Conservation (phyloP, 2,888 invertebrate species). For the Xylota sylvarum region DNA sequence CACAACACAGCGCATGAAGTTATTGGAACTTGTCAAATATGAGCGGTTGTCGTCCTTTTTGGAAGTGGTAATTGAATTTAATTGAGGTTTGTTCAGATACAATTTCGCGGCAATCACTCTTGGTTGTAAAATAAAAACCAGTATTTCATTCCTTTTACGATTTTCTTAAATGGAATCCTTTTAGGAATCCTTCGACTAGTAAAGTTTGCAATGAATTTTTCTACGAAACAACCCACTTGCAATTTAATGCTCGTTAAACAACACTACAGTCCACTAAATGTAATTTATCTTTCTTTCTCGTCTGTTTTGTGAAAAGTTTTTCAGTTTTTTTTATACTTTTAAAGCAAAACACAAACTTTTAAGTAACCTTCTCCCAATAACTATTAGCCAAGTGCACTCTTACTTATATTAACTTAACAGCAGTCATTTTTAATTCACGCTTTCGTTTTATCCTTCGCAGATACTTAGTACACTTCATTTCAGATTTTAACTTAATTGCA, state of each 20-base stretch:
- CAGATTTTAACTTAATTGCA: slow-evolving; percentile 9
- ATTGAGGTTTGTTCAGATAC: too few relatives aligned
- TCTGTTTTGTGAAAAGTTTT: slow-evolving; percentile 11
- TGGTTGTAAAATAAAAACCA: not conserved
- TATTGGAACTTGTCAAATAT: slow-evolving; percentile 21
- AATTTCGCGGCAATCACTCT: too few relatives aligned
- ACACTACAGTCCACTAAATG: slow-evolving; percentile 45
- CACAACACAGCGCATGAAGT: not conserved
- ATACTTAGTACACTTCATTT: slow-evolving; percentile 36
- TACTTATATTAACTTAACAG: slow-evolving; percentile 28
- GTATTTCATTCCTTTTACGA: not conserved
- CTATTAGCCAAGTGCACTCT: slow-evolving; percentile 17
- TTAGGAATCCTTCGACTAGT: not conserved
- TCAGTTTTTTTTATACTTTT: slow-evolving; percentile 22
- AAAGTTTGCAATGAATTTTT: slow-evolving; percentile 1
- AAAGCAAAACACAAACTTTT: slow-evolving; percentile 26
- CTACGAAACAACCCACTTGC: slow-evolving; percentile 22
- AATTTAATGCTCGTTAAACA: slow-evolving; percentile 55
- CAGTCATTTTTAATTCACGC: slow-evolving; percentile 55
- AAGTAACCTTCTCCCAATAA: slow-evolving; percentile 24
- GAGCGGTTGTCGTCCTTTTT: not conserved
- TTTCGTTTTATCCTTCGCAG: slow-evolving; percentile 36
- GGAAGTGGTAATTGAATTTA: slow-evolving; percentile 23
- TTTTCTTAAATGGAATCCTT: not conserved
- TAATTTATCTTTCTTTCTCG: slow-evolving; percentile 43